Conservation (phyloP, 2,797 vertebrate genomes). For the Leptodactylus fallax region DNA sequence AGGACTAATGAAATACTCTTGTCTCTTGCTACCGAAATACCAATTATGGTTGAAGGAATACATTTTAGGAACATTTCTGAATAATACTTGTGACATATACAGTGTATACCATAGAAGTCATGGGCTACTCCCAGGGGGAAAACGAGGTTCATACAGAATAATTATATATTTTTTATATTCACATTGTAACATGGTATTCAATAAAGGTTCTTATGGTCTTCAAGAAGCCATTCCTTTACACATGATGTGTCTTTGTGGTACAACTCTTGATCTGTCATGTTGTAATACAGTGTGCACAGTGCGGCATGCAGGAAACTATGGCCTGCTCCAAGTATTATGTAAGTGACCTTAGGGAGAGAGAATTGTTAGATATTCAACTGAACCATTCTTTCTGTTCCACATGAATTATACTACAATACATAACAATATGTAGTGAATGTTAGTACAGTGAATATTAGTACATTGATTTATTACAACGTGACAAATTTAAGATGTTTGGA, state of each 20-base stretch:
- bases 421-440: no score
- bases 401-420: no score
- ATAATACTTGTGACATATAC: constrained; percentile 3
- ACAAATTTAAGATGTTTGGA: not conserved
- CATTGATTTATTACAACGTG: no score
- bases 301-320: not conserved
- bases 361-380: no score
- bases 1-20: constrained; percentile 7
- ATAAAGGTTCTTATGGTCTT: not conserved
- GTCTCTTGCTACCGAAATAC: not conserved
- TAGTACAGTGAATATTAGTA: no score
- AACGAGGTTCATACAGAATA: not conserved
- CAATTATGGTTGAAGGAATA: not conserved
- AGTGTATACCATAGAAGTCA: not conserved
- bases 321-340: not conserved
- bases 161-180: constrained; percentile 23
- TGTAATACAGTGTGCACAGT: not conserved
- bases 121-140: not conserved
- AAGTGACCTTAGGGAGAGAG: not conserved
- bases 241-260: not conserved
- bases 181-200: constrained; percentile 10
- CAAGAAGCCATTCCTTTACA: not conserved
- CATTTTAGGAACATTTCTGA: not conserved
- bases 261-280: not conserved
- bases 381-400: no score